Conservation (phyloP, 2,113 vertebrate species). For the Menidia beryllina region DNA sequence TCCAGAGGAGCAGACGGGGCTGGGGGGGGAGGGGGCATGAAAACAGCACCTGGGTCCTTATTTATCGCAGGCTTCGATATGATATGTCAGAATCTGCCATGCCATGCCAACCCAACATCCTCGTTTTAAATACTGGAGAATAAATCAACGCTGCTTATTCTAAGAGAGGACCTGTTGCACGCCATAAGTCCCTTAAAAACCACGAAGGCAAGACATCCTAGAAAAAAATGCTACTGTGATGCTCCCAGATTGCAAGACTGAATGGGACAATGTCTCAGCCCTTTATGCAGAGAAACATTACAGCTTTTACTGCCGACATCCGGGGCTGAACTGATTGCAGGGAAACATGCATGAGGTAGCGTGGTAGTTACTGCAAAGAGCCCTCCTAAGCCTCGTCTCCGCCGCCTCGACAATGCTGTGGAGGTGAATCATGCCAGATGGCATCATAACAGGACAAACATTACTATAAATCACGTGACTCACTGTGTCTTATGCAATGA, state of each 20-base stretch:
- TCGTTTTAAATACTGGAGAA: conserved; percentile 46
- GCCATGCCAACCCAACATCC: conserved; percentile 36
- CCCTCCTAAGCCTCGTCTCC: conserved; percentile 25
- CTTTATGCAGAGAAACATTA: conserved; percentile 68
- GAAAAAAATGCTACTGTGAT: conserved; percentile 67
- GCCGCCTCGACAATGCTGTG: conserved; percentile 26
- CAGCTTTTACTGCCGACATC: conserved; percentile 64
- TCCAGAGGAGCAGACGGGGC: conserved; percentile 58
- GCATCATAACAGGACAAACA: background rate
- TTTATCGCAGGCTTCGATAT: conserved; percentile 53
- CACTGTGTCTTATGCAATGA: background rate
- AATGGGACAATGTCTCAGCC: conserved; percentile 62
- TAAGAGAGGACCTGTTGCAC: conserved; percentile 35
- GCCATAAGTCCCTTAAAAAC: conserved; percentile 54
- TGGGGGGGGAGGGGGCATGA: conserved; percentile 11
- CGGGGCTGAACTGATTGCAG: conserved; percentile 59
- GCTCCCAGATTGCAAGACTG: conserved; percentile 59
- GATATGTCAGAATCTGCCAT: conserved; percentile 43
- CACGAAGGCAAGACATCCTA: background rate
- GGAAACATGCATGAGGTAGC: conserved; percentile 36
- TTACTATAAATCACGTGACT: background rate
- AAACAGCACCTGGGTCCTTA: conserved; percentile 53
- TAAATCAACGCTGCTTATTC: conserved; percentile 47
- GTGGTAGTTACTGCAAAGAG: conserved; percentile 26
- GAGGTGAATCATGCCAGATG: conserved; percentile 8